These are phyloP conservation scores for Protonemura montana DNA, from an alignment of 2,888 invertebrate genomes.

Conservation along the genomic window DNA sequence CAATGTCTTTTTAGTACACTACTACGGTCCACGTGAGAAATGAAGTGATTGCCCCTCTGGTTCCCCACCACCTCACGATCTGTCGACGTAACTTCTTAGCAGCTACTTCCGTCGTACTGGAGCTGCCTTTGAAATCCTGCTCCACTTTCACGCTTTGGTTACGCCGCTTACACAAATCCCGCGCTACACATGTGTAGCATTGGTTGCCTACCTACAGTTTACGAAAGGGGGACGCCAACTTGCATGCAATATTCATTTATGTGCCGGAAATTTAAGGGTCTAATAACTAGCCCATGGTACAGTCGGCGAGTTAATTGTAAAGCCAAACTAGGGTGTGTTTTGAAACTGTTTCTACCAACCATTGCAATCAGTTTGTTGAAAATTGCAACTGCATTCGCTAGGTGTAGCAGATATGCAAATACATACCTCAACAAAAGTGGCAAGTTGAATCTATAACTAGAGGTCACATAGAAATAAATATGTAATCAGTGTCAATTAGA, in stretches of 20 bases:
- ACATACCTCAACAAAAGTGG: background rate
- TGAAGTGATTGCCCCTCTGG: slow-evolving; percentile 34
- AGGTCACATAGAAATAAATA: background rate
- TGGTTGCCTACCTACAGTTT: background rate
- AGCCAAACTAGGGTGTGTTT: background rate
- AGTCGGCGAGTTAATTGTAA: background rate
- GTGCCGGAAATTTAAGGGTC: background rate
- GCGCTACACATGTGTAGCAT: background rate
- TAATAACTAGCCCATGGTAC: background rate
- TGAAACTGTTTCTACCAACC: background rate
- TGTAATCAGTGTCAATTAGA: background rate
- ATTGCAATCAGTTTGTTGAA: background rate
- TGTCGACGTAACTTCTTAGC: background rate
- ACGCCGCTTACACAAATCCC: background rate
- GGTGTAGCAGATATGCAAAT: background rate
- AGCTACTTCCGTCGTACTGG: background rate
- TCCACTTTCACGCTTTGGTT: background rate
- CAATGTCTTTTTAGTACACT: background rate
- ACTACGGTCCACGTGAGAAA: slow-evolving; percentile 8
- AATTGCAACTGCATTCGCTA: background rate
- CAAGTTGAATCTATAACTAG: background rate
- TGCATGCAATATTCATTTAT: background rate
- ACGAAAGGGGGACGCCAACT: background rate
- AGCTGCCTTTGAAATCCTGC: background rate
- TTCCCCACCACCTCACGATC: slow-evolving; percentile 23